phyloP scores from a whole-genome alignment of 2,113 vertebrate genomes.

The Prolemur simus region DNA sequence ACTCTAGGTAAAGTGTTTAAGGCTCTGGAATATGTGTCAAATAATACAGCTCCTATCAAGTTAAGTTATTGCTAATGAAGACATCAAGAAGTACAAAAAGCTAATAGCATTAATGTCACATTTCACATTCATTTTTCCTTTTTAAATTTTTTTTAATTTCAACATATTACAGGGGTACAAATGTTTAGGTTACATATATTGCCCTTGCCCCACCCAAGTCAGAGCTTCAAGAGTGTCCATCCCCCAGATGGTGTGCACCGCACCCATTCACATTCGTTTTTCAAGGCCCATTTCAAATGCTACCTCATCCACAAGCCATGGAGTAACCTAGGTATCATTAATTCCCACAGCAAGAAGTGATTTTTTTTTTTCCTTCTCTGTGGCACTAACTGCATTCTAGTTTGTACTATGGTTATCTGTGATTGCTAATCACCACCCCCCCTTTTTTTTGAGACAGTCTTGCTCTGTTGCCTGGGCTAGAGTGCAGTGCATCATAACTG shows the following conservation, averaged over 20 bases:
- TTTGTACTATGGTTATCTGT: neutral
- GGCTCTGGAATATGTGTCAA: neutral
- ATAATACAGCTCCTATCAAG: neutral
- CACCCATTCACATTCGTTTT: neutral
- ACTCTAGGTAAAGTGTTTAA: neutral
- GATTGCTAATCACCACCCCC: neutral
- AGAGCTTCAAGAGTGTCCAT: too few relatives aligned
- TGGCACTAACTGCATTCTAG: neutral
- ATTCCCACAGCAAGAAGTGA: neutral
- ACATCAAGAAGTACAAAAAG: neutral
- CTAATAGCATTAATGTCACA: neutral
- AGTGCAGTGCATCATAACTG: too few relatives aligned
- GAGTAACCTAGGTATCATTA: neutral
- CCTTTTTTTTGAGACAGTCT: too few relatives aligned
- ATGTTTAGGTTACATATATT: too few relatives aligned
- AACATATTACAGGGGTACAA: too few relatives aligned
- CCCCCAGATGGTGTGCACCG: too few relatives aligned
- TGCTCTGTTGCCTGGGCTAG: too few relatives aligned
- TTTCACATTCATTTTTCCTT: neutral
- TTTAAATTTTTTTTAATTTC: too few relatives aligned
- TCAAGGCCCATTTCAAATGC: slow-evolving; percentile 7
- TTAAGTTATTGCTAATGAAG: slow-evolving; percentile 39
- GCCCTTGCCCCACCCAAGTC: too few relatives aligned
- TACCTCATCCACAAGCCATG: neutral
- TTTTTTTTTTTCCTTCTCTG: neutral